Percentiles rank a stretch among this genome's conserved stretches.
Conservation (phyloP, 1,140 invertebrate species). For the Whitmania pigra region DNA sequence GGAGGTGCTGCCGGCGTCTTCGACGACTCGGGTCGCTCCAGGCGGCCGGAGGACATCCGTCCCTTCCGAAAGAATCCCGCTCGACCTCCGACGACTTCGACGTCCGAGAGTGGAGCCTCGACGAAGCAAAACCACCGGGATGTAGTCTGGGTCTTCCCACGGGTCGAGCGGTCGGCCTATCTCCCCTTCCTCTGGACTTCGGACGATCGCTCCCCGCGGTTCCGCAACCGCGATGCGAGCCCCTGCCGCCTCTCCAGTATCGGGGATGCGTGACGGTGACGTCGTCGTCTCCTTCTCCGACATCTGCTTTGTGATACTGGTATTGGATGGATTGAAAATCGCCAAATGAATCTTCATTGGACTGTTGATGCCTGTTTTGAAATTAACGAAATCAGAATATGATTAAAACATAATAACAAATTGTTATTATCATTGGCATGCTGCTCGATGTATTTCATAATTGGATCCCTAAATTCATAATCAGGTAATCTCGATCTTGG, state of each 20-base stretch:
- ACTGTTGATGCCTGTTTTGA: too few relatives aligned
- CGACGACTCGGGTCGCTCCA: background rate
- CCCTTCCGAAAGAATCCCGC: background rate
- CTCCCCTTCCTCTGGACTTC: background rate
- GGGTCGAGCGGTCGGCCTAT: background rate
- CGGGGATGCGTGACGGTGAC: too few relatives aligned
- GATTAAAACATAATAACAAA: too few relatives aligned
- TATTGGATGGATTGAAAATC: too few relatives aligned
- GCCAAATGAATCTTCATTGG: too few relatives aligned
- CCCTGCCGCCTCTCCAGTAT: background rate
- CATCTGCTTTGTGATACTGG: too few relatives aligned
- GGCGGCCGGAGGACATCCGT: background rate
- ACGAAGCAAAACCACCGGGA: conserved; percentile 1
- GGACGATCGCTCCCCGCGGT: background rate
- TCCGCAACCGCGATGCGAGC: background rate
- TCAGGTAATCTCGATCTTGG: too few relatives aligned
- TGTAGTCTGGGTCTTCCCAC: background rate
- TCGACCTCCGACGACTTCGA: background rate
- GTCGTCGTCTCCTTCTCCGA: too few relatives aligned
- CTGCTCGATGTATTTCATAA: too few relatives aligned
- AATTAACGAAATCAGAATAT: too few relatives aligned
- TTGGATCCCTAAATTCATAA: too few relatives aligned
- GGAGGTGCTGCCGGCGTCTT: background rate
- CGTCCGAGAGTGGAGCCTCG: background rate
- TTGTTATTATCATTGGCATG: too few relatives aligned